Evolutionary conservation across 2,888 invertebrate species (phyloP).

Genomic region (Bhutanitis thaidina): DNA sequence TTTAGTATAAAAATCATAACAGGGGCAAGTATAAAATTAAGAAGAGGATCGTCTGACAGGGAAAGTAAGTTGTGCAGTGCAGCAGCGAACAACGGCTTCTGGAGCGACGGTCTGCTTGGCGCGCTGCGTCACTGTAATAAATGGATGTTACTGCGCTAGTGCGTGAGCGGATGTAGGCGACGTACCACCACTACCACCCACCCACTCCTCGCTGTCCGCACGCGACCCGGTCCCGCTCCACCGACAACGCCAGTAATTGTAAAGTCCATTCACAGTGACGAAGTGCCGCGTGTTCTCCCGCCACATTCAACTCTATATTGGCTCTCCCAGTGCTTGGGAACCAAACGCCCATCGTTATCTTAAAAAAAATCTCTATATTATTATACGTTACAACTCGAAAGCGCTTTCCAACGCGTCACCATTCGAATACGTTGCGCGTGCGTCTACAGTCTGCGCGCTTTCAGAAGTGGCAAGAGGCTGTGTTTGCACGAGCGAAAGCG

Average conservation of each 20-base stretch:
- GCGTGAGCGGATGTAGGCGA: slow-evolving; percentile 22
- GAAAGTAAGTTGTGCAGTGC: slow-evolving; percentile 59
- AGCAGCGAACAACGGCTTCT: slow-evolving; percentile 23
- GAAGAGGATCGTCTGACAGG: slow-evolving; percentile 47
- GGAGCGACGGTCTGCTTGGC: slow-evolving; percentile 33
- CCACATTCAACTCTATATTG: slow-evolving; percentile 1
- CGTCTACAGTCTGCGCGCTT: slow-evolving; percentile 36
- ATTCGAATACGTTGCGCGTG: slow-evolving; percentile 21
- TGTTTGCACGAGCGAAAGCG: slow-evolving; percentile 45
- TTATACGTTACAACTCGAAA: neutral
- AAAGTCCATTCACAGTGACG: slow-evolving; percentile 24
- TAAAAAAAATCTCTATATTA: neutral
- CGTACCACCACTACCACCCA: slow-evolving; percentile 9
- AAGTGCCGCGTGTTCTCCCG: slow-evolving; percentile 30
- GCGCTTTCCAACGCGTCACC: slow-evolving; percentile 6
- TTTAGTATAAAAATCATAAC: too few relatives aligned
- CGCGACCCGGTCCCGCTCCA: slow-evolving; percentile 28
- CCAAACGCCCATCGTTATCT: neutral
- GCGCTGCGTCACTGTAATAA: slow-evolving; percentile 26
- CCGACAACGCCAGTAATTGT: neutral
- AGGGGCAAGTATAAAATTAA: too few relatives aligned
- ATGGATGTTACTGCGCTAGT: neutral
- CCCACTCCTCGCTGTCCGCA: neutral
- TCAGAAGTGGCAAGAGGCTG: slow-evolving; percentile 25
- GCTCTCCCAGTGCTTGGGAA: neutral